phyloP scores from a whole-genome alignment of 2,113 vertebrate genomes.

The Galemys pyrenaicus region DNA sequence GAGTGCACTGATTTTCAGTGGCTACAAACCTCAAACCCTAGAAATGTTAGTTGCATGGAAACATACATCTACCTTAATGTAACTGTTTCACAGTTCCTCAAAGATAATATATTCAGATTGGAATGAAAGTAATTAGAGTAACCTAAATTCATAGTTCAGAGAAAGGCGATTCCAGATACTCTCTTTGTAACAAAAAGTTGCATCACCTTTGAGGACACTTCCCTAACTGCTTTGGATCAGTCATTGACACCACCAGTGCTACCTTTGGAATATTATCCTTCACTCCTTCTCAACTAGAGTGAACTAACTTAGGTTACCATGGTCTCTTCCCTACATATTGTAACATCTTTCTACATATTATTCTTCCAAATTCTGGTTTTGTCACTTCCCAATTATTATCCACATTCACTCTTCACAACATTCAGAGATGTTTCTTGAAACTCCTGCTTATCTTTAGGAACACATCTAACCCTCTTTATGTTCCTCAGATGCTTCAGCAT shows the following conservation, averaged over 20 bases:
- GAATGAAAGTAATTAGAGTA: not conserved
- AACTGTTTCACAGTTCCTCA: not conserved
- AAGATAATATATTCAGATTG: not conserved
- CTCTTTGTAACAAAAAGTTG: not conserved
- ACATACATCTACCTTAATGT: not conserved
- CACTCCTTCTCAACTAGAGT: not conserved
- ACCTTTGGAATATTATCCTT: too few species aligned
- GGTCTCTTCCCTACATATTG: not conserved
- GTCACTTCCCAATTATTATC: not conserved
- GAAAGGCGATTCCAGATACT: not conserved
- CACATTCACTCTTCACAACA: not conserved
- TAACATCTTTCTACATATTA: not conserved
- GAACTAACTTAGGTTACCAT: not conserved
- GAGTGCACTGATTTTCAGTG: not conserved
- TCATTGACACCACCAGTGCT: not conserved
- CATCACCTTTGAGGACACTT: not conserved
- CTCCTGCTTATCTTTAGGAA: not conserved
- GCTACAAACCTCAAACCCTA: not conserved
- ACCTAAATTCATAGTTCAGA: not conserved
- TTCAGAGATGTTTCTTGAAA: not conserved
- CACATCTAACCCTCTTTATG: too few species aligned
- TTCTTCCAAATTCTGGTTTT: not conserved
- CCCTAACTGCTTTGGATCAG: too few species aligned
- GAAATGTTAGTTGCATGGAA: not conserved
- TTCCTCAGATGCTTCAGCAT: not conserved